Evolutionary conservation across 2,797 vertebrate species (phyloP).

Genomic region (Sebastiscus tertius): DNA sequence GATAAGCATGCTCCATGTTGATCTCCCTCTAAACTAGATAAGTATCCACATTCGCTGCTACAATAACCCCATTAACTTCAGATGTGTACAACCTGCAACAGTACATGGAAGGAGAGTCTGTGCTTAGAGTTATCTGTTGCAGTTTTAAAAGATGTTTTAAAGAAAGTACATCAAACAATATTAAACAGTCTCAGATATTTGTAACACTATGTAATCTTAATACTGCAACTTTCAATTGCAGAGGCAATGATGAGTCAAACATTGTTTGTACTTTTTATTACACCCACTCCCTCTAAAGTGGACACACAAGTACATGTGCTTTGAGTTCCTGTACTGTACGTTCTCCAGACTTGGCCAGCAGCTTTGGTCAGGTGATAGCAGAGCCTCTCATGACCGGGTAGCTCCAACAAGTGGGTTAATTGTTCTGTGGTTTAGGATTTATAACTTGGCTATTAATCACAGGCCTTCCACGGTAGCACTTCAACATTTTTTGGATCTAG

Average conservation of each 20-base stretch:
- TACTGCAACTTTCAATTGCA: not conserved
- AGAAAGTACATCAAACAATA: not conserved
- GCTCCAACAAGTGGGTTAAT: constrained; percentile 51
- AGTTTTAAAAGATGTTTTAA: not conserved
- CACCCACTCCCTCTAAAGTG: not conserved
- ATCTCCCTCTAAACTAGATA: not conserved
- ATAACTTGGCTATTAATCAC: constrained; percentile 10
- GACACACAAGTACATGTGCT: not conserved
- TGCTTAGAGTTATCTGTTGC: not conserved
- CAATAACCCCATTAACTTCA: not conserved
- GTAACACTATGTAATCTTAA: not conserved
- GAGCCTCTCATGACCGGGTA: constrained; percentile 25
- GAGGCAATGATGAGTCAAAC: not conserved
- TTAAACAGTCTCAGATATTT: not conserved
- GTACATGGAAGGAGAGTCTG: not conserved
- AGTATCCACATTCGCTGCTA: not conserved
- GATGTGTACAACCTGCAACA: not conserved
- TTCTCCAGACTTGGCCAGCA: constrained; percentile 1
- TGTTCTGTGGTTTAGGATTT: constrained; percentile 55
- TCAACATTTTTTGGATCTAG: not conserved
- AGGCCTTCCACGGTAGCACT: not conserved
- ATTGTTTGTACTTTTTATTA: not conserved
- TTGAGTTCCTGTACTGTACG: not conserved
- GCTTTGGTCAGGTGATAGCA: constrained; percentile 45
- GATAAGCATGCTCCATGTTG: constrained; percentile 87